Conservation (phyloP, 2,797 vertebrate species). For the Apogon hyalosoma region DNA sequence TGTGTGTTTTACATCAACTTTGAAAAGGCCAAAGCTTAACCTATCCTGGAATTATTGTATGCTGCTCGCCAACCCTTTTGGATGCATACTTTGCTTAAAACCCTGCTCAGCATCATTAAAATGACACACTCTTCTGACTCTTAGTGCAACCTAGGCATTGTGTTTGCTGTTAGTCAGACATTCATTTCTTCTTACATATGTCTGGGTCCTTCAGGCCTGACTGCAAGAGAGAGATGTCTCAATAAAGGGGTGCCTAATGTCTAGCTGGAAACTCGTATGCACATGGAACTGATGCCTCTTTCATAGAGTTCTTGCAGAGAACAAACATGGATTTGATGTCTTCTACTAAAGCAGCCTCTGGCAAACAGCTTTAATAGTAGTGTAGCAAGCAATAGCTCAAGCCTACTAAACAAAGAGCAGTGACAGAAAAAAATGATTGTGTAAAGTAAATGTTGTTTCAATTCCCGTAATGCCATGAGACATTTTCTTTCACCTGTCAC, state of each 20-base stretch:
- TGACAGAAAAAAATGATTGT: conserved; percentile 72
- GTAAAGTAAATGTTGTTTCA: conserved; percentile 80
- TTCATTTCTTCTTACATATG: conserved; percentile 46
- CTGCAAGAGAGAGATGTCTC: conserved; percentile 49
- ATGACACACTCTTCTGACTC: conserved; percentile 44
- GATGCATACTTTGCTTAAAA: conserved; percentile 54
- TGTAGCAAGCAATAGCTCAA: conserved; percentile 65
- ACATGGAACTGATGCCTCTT: conserved; percentile 56
- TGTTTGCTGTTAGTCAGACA: conserved; percentile 58
- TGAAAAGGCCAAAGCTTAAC: conserved; percentile 79
- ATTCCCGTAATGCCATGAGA: conserved; percentile 79
- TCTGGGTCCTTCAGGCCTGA: conserved; percentile 55
- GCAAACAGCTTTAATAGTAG: conserved; percentile 71
- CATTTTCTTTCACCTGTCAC: conserved; percentile 83
- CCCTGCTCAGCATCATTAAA: conserved; percentile 61
- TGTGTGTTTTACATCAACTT: conserved; percentile 79
- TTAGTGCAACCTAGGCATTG: conserved; percentile 46
- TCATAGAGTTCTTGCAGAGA: conserved; percentile 57
- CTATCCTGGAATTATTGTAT: conserved; percentile 52
- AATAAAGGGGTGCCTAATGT: conserved; percentile 52
- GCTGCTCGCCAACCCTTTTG: conserved; percentile 30
- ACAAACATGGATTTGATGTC: conserved; percentile 71
- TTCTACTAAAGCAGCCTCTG: conserved; percentile 71
- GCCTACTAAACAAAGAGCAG: conserved; percentile 75
- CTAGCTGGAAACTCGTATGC: conserved; percentile 43